Evolutionary conservation across 2,797 vertebrate species (phyloP).

Genomic region (Sandelia bainsii): DNA sequence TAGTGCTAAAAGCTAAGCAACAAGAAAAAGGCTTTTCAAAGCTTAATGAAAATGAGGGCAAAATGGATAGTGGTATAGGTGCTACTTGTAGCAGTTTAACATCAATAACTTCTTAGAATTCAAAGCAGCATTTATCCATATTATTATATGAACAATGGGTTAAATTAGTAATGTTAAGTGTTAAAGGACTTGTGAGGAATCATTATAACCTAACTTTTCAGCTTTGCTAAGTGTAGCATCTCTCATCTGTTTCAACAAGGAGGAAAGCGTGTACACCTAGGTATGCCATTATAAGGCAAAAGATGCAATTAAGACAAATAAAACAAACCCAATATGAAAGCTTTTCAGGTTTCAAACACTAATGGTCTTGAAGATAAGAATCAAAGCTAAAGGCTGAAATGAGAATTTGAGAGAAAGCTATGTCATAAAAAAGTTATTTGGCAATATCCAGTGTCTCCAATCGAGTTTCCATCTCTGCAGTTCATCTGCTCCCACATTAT

Average conservation of each 20-base stretch:
- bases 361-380: constrained; percentile 18
- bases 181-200: too few species aligned
- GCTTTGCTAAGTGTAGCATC: too few species aligned
- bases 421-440: constrained; percentile 25
- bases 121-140: too few species aligned
- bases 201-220: too few species aligned
- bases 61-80: too few species aligned
- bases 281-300: too few species aligned
- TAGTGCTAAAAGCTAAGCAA: neutral
- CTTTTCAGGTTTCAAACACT: constrained; percentile 15
- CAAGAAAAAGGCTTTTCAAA: too few species aligned
- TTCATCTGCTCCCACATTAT: constrained; percentile 40
- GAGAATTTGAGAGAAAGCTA: constrained; percentile 25
- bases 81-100: neutral
- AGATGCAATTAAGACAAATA: constrained; percentile 20
- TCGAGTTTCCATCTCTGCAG: constrained; percentile 36
- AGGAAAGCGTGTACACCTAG: too few species aligned
- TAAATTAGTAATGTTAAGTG: too few species aligned
- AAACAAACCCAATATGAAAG: constrained; percentile 1
- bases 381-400: constrained; percentile 26
- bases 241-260: too few species aligned
- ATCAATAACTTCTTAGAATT: neutral
- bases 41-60: neutral
- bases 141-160: too few species aligned
- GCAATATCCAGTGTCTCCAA: constrained; percentile 13